Evolutionary conservation across 2,113 vertebrate genomes (phyloP), one percentile per base, ranked within the genome.

Genomic region (Ancistrus triradiatus): DNA sequence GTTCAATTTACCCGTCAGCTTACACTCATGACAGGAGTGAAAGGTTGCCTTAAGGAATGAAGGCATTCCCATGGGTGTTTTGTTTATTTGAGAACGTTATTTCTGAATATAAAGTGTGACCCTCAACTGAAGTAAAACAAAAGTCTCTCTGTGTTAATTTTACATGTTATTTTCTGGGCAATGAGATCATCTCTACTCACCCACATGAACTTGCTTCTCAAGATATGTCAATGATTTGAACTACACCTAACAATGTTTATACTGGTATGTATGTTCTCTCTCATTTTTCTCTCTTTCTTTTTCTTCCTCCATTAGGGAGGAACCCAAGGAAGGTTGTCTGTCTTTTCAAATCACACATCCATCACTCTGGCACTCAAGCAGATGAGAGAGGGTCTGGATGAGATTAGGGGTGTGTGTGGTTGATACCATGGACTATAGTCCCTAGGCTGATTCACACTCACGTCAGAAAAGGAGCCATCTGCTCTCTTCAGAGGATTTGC

Each of bases 331-430:
- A 61, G 52, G 37, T 61, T 50, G 22, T 48, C 61, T 74, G 71
- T 74, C 71, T 58, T 63, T 68, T 49, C 68, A 63, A 69, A 74
- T 74, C 71, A 60, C 56, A 46, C 37, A 74, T 75, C 69, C 60
- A 72, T 68, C 68, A 75, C 59, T 75, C 73, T 68, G 50, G 60
- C 60, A 60, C 56, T 72, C 55, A n/a, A 72, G 69, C 65, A 33
- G 59, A 60, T 49, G 56, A 63, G 59, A 28, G 18, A 25, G 40
- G 46, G 68, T 63, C 59, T 67, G 63, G 63, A 53, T 64, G 63
- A 63, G 58, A 51, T 55, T 51, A 62, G 51, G 48, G 56, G 68
- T 70, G 53, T 59, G 68, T 59, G 28, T 28, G 50, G 42, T 68
- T 71, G 66, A 61, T 63, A 63, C 69, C 69, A 55, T 37, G 49